Percentiles rank a stretch among this genome's conserved stretches.
phyloP scores from a whole-genome alignment of 1,140 invertebrate species.

The Macrostomum lignano region DNA sequence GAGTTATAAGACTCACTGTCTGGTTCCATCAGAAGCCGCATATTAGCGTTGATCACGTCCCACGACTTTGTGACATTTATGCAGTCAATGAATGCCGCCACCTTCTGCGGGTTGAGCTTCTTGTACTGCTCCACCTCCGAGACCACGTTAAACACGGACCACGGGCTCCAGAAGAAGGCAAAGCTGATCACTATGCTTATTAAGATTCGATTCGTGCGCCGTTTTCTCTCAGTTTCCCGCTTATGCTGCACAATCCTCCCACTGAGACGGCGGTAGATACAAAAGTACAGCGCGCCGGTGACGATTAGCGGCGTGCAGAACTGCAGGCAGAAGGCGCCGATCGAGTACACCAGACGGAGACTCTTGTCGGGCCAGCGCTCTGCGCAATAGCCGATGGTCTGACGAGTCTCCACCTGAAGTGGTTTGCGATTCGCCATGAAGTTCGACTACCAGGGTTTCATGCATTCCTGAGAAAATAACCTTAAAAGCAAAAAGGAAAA shows the following conservation, averaged over 20 bases:
- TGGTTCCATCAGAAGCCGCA: no score
- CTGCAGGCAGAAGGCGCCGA: constrained; percentile 15
- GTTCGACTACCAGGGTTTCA: no score
- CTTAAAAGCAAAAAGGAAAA: no score
- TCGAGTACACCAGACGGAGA: constrained; percentile 12
- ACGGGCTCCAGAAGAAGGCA: constrained; percentile 41
- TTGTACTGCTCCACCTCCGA: no score
- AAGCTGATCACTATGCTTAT: constrained; percentile 80
- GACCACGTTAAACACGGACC: constrained; percentile 17
- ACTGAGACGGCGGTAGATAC: constrained; percentile 15
- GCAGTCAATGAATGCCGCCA: no score
- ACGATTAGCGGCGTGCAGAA: constrained; percentile 16
- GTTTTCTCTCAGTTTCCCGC: constrained; percentile 32
- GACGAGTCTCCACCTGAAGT: no score
- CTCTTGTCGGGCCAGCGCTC: constrained; percentile 14
- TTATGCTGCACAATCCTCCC: constrained; percentile 16
- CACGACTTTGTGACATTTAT: no score
- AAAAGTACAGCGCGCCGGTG: constrained; percentile 15
- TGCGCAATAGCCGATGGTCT: constrained; percentile 12
- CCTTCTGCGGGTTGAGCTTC: no score
- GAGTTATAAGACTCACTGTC: no score
- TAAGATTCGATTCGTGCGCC: constrained; percentile 49
- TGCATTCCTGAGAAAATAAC: no score
- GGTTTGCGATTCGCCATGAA: no score
- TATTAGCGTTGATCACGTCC: no score